A percentile compares a stretch with the other conserved stretches of the same genome.
Conservation (phyloP, 2,113 vertebrate genomes). For the Cottus gobio region DNA sequence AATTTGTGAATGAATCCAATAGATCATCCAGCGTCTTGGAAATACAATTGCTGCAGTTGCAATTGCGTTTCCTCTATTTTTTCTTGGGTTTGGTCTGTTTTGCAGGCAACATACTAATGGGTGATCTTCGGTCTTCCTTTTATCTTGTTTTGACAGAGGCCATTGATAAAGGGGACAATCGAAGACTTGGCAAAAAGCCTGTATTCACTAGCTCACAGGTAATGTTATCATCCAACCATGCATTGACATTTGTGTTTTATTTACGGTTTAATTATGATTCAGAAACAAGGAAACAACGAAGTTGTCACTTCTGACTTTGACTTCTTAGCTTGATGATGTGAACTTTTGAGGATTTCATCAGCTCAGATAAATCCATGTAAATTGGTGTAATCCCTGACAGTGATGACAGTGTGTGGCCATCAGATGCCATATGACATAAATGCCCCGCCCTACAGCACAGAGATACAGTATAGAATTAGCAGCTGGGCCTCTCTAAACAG, state of each 20-base stretch:
- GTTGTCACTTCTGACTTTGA: neutral
- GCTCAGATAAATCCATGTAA: constrained; percentile 20
- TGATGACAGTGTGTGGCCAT: constrained; percentile 20
- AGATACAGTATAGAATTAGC: constrained; percentile 30
- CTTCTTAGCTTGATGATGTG: neutral
- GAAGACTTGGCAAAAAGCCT: constrained; percentile 92
- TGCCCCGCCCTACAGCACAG: constrained; percentile 32
- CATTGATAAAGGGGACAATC: constrained; percentile 94
- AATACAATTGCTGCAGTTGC: neutral
- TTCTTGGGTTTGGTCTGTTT: neutral
- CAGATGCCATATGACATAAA: constrained; percentile 36
- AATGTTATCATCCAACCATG: constrained; percentile 49
- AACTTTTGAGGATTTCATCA: neutral
- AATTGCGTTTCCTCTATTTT: constrained; percentile 3
- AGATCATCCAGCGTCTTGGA: neutral
- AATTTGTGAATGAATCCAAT: constrained; percentile 47
- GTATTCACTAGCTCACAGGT: constrained; percentile 95
- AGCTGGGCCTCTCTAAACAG: constrained; percentile 39
- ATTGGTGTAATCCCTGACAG: constrained; percentile 22
- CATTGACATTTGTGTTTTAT: neutral
- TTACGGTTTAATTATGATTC: neutral
- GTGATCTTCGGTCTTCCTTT: constrained; percentile 3
- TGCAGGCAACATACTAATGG: neutral
- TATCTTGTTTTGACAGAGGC: constrained; percentile 82
- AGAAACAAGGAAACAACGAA: neutral